Base-by-base conservation (phyloP, 2,113 vertebrate species). In the Cheirogaleus medius region DNA sequence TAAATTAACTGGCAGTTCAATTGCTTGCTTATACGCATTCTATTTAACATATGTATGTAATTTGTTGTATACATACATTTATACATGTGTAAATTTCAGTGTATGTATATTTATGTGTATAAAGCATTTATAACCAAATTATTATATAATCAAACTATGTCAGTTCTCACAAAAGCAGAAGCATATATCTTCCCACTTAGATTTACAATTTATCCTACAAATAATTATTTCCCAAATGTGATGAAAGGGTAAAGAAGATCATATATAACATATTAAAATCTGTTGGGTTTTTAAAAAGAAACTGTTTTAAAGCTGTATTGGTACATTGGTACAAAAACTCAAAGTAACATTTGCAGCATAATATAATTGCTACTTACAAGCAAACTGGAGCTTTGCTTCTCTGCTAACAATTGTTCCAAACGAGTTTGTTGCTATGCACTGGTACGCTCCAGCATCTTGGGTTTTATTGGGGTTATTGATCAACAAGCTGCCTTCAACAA, bases 391-490 rank as follows among this genome's bases (percentile, higher is more conserved):
- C 94, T 98, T 99, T 81, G 99, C 99, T 98, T 99, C 99, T 98
- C 99, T 99, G 99, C 99, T 99, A 97, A 99, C 98, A 3, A 99
- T 98, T 6, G 99, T 99, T 98, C 99, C 99, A 0, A 99, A 99
- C 0, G 99, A 99, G 98, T 99, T 99, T 98, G 99, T 99, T 95
- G 99, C 99, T 87, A 99, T 98, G 98, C 99, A 99, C 98, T 99
- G 99, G 98, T 99, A 99, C 0, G 98, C 99, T 44, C 99, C 99
- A 85, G 99, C 97, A 86, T 99, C 99, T 87, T 98, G 99, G 97
- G 99, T 99, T 98, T 99, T 99, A 98, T 99, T 99, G 95, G 99
- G 99, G 93, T 98, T 99, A 98, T 97, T 99, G 99, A 99, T 99
- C 98, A 99, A 93, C 97, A 99, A 99, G 98, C 98, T 99, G 91